Evolutionary conservation across 2,888 invertebrate species (phyloP).

Genomic region (Nineta flava): DNA sequence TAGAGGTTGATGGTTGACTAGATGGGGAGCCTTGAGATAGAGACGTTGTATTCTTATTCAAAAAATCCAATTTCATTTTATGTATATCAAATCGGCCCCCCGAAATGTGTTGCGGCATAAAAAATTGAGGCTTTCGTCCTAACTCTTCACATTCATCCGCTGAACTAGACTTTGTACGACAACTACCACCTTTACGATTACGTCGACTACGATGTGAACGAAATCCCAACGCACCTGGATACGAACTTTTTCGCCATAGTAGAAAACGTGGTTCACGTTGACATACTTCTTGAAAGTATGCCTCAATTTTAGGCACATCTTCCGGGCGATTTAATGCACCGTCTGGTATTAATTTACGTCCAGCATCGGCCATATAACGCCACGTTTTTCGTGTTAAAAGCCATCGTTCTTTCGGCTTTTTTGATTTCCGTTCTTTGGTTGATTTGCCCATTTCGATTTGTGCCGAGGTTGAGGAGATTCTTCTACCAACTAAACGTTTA

Average conservation of each 20-base stretch:
- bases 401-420: slow-evolving; percentile 65
- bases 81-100: slow-evolving; percentile 52
- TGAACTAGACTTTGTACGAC: slow-evolving; percentile 46
- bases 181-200: slow-evolving; percentile 49
- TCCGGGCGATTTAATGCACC: slow-evolving; percentile 55
- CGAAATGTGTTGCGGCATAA: slow-evolving; percentile 32
- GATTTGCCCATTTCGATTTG: slow-evolving; percentile 35
- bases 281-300: slow-evolving; percentile 72
- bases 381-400: slow-evolving; percentile 76
- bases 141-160: slow-evolving; percentile 44
- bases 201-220: slow-evolving; percentile 37
- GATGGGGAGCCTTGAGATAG: slow-evolving; percentile 10
- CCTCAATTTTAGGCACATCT: slow-evolving; percentile 65
- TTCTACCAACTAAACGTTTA: neutral
- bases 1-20: slow-evolving; percentile 7
- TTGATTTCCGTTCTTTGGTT: slow-evolving; percentile 34
- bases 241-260: slow-evolving; percentile 69
- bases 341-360: slow-evolving; percentile 71
- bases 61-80: slow-evolving; percentile 49
- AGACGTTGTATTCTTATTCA: slow-evolving; percentile 30
- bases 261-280: slow-evolving; percentile 60
- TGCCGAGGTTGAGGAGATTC: neutral
- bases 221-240: slow-evolving; percentile 51
- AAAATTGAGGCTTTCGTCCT: slow-evolving; percentile 27
- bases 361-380: slow-evolving; percentile 87